Evolutionary conservation across 2,888 invertebrate genomes (phyloP), one percentile per base, ranked within the genome.

Genomic region (Drosophila meridionalis): DNA sequence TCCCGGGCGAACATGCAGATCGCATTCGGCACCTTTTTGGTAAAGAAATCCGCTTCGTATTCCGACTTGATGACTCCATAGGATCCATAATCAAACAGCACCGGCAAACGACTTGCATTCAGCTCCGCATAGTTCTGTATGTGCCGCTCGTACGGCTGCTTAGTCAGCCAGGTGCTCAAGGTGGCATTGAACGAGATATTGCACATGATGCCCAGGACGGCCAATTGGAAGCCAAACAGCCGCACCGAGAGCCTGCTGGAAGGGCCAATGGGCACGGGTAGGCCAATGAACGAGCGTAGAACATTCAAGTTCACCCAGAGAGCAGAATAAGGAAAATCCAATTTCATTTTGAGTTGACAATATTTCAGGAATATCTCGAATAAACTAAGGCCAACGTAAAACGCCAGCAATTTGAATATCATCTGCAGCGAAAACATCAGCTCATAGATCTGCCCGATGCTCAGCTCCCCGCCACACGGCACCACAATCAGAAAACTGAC

Each of bases 401-500:
- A 0, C 1, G 3, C 4, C 6, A 73, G 0, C 2, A 57, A 3
- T 1, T 0, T 14, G 0, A 7, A 1, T 2, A 42, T 1, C 14
- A 14, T 34, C 4, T 11, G 3, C 0, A 12, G 7, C 0, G 47
- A n/a, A 0, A 82, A 55, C 9, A 76, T 53, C 0, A 3, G 5
- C 9, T 6, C 2, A 20, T 68, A 57, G 2, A 77, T 34, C 12
- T 69, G 52, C 0, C 12, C 14, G 0, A 79, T 56, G 28, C 26
- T 53, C 11, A 82, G 3, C n/a, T 67, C 50, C 0, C 4, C 11
- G 8, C 63, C 72, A 32, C 84, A 85, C 0, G 85, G 89, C 9
- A 76, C 85, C 11, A 72, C 26, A 7, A 89, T 9, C 6, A 73
- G 38, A 0, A 87, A 0, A 32, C 45, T 57, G 1, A 14, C 0